phyloP scores from a whole-genome alignment of 2,888 invertebrate genomes.

The Lasioglossum marginatum region DNA sequence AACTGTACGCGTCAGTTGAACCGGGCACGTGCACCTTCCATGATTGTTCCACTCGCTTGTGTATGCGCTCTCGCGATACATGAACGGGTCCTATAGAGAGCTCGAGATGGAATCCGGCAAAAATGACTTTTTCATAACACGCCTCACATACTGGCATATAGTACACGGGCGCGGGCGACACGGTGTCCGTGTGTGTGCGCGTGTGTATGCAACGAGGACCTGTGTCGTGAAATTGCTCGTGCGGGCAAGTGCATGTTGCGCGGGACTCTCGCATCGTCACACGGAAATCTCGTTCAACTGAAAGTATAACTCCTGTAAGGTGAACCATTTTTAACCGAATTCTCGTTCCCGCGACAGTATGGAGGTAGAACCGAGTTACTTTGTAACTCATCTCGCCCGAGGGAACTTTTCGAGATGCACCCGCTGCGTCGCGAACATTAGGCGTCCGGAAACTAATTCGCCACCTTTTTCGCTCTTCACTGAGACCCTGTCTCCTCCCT shows the following conservation, averaged over 20 bases:
- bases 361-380: neutral
- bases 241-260: constrained; percentile 9
- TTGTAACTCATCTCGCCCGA: neutral
- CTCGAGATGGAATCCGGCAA: constrained; percentile 46
- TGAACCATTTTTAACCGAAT: constrained; percentile 34
- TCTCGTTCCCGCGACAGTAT: neutral
- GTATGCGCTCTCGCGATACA: neutral
- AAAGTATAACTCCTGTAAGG: constrained; percentile 56
- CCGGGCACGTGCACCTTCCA: neutral
- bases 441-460: neutral
- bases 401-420: neutral
- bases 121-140: constrained; percentile 66
- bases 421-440: neutral
- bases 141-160: neutral
- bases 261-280: neutral
- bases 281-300: constrained; percentile 70
- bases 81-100: neutral
- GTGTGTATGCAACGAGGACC: neutral
- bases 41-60: neutral
- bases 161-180: neutral
- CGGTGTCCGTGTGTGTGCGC: neutral
- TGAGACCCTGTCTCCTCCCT: neutral
- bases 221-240: constrained; percentile 5
- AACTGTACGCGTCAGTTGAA: constrained; percentile 26
- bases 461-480: neutral